Base-by-base conservation (phyloP, 2,888 invertebrate species). In the Drosophila kambysellisi region DNA sequence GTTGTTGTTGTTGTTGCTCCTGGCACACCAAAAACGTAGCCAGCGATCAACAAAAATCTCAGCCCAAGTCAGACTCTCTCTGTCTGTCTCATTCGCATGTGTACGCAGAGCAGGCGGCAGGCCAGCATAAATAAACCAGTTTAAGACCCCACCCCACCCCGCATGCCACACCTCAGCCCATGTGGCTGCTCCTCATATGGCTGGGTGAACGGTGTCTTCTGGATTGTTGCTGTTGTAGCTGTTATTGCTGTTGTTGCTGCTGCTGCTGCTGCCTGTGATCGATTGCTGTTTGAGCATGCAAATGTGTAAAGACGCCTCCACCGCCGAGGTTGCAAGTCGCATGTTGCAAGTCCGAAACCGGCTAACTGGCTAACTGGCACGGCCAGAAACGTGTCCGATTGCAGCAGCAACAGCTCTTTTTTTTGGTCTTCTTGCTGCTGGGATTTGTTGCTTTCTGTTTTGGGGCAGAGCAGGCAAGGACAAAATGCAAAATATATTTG, bases 231-330 rank as follows among this genome's bases (percentile, higher is more conserved):
- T 41, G 64, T 46, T 58, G 35, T 20, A 70, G 67, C 35, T 54
- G 66, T 70, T 79, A 79, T 69, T 67, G 79, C 73, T 66, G 65
- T 17, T 30, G 63, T n/a, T 48, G 54, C 17, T 53, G 62, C 20
- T 37, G 51, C 58, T 54, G 66, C 72, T 82, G 82, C 70, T 67
- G 79, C 73, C 68, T 70, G 84, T 84, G 89, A 89, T 87, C 88
- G 87, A 89, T 89, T 89, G 87, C 87, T 89, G 87, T 89, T 89
- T 87, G 88, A 88, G 89, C 89, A 87, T 87, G 87, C 89, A 87
- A 87, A 87, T 87, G 87, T 88, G 89, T 89, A 87, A 89, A 87
- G 89, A 87, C 87, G 87, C 87, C 89, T 87, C 88, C 89, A 85
- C 88, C 88, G 88, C 80, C 74, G 66, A 67, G 59, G 70, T 75